Evolutionary conservation across 2,113 vertebrate species (phyloP), one percentile per base, ranked within the genome.

Genomic region (Grammatotria lemairii): DNA sequence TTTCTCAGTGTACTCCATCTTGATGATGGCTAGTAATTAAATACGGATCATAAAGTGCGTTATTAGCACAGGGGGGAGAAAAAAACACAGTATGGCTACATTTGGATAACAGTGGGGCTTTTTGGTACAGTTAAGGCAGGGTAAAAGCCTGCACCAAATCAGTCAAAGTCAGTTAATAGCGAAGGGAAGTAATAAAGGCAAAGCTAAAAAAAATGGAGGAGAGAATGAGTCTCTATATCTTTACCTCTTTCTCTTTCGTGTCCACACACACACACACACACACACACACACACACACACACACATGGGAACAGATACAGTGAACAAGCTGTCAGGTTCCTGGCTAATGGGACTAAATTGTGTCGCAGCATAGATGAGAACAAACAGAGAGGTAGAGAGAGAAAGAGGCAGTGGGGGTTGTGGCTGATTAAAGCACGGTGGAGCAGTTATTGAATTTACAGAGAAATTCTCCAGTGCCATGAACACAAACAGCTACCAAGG

Each of bases 391-490:
- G n/a, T 9, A 58, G 14, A 73, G 14, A 42, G 19, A 33, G 42
- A n/a, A 47, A 65, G 45, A 31, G 8, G 11, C 11, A 38, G 80
- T 26, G 89, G 65, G 84, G 23, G 86, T 14, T 57, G 60, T 14
- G 83, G 81, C 49, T 93, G 91, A 94, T 94, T 91, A 92, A 92
- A 94, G 88, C 82, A 88, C 19, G 35, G 54, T 63, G 73, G 68
- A 79, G 85, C 42, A 19, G 35, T 93, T 89, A 94, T 94, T 94
- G 83, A 83, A 93, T 95, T 95, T 92, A 73, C 60, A 84, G 81
- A 68, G 82, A 95, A 92, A 85, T 85, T 91, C 83, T 91, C 60
- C 84, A 63, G 91, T 23, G 38, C 65, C 63, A 81, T 78, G 58
- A 88, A 84, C 79, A 85, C 84, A 80, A 93, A 85, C 78, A 80